A percentile compares a stretch with the other conserved stretches of the same genome.
phyloP scores from a whole-genome alignment of 64 coral and sea anemone genomes.

The Porites australiensis region DNA sequence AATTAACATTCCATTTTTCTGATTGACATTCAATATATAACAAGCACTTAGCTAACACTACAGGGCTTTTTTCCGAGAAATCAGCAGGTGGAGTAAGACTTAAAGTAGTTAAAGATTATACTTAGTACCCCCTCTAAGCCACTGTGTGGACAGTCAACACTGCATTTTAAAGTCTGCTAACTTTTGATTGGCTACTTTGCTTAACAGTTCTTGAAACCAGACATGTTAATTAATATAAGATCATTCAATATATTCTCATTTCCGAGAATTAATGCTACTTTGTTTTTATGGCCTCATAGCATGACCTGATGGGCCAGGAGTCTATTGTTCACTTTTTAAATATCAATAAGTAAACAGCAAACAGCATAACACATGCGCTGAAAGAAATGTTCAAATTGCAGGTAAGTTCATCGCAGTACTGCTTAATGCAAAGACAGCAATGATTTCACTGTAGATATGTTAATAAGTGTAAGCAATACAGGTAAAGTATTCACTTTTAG shows the following conservation, averaged over 20 bases:
- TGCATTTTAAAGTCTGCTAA: too few species aligned
- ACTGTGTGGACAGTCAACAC: too few species aligned
- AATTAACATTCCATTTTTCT: neutral
- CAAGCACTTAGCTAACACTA: too few species aligned
- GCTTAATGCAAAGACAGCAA: neutral
- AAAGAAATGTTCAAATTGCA: neutral
- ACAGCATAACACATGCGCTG: neutral
- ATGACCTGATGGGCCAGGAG: neutral
- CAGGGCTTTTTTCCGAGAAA: neutral
- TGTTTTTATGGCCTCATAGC: neutral
- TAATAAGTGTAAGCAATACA: too few species aligned
- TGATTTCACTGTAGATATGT: too few species aligned
- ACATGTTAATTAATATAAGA: neutral
- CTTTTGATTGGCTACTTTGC: neutral
- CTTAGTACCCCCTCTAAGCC: constrained; percentile 7
- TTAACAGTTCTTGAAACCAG: constrained; percentile 14
- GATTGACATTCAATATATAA: neutral
- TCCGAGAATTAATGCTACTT: constrained; percentile 13
- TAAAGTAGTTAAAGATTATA: neutral
- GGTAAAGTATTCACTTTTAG: too few species aligned
- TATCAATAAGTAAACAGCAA: neutral
- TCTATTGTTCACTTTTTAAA: neutral
- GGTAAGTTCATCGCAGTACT: neutral
- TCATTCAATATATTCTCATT: neutral
- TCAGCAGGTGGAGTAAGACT: neutral